These are phyloP conservation scores for Ctenomys sociabilis DNA, from an alignment of 2,113 vertebrate species.

Conservation along the genomic window DNA sequence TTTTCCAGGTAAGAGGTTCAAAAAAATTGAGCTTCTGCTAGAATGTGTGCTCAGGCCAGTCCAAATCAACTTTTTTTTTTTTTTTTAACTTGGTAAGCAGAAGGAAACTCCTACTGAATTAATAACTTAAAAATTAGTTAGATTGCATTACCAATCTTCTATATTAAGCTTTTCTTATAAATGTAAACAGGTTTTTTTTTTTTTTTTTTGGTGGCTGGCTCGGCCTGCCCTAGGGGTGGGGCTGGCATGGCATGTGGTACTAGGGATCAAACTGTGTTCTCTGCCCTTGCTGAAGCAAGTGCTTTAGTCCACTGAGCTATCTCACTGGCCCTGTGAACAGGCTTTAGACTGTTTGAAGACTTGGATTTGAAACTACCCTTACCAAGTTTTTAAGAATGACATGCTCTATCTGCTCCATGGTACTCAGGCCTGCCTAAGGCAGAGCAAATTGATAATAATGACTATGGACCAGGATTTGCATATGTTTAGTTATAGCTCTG, in stretches of 20 bases:
- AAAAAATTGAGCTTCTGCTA: neutral
- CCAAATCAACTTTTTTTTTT: neutral
- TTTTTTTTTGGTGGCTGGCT: too few species aligned
- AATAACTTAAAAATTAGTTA: neutral
- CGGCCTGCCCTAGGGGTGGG: too few species aligned
- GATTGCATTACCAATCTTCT: conserved; percentile 34
- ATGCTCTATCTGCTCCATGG: conserved; percentile 45
- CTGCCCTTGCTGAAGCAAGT: too few species aligned
- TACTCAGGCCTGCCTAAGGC: neutral
- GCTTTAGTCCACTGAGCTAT: too few species aligned
- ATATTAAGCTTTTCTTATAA: neutral
- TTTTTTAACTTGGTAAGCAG: neutral
- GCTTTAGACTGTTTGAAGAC: rapidly evolving
- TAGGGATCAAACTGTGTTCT: too few species aligned
- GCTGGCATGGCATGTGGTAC: too few species aligned
- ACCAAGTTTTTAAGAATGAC: conserved; percentile 55
- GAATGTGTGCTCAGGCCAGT: neutral
- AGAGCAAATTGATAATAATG: conserved; percentile 55
- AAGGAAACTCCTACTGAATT: neutral
- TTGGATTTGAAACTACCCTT: neutral
- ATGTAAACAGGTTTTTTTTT: too few species aligned
- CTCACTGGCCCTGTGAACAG: neutral
- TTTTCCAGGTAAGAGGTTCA: neutral
- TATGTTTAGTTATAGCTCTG: conserved; percentile 45
- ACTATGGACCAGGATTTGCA: neutral